Base-by-base conservation (phyloP, 2,888 invertebrate genomes). In the Cheilosia urbana region DNA sequence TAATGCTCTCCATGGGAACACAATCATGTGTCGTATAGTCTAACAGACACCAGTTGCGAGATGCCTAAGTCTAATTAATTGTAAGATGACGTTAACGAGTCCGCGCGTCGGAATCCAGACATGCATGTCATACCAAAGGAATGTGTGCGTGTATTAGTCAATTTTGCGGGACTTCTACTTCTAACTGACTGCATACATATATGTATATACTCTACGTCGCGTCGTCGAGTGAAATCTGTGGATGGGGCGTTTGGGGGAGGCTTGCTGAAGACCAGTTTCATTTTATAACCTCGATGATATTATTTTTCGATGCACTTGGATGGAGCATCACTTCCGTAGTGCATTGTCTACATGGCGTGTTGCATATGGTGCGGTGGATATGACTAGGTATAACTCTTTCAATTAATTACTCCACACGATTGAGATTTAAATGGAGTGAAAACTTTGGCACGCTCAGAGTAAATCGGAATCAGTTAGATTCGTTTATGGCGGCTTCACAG, bases 71-170 rank as follows among this genome's bases (percentile, higher is more conserved):
- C 72, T 85, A 85, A 85, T 77, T 85, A 81, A 85, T 81, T 72
- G 81, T 57, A 71, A 71, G 80, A 76, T 75, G 84, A 84, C 80
- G 80, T 66, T 84, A 84, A 71, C 76, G 71, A 85, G 75, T 76
- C 58, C 57, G 57, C 53, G 42, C 27, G 24, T 60, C 34, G 80
- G 84, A 84, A 84, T 79, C 65, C 66, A 55, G 66, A 72, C 72
- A 27, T 73, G 65, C 77, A 53, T 37, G 57, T 57, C 78, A n/a
- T 60, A 7, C 42, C 42, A 45, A 5, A 13, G 6, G 3, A 37
- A 37, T 27, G 19, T 15, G 15, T 42, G 17, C 19, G 17, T 42
- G 58, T 9, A 4, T 15, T 58, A 24, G 42, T 53, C 24, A 30
- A 42, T 40, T 57, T 62, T 69, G 63, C 49, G 49, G 63, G 57